Evolutionary conservation across 2,888 invertebrate species (phyloP).

Genomic region (Trilocha varians): DNA sequence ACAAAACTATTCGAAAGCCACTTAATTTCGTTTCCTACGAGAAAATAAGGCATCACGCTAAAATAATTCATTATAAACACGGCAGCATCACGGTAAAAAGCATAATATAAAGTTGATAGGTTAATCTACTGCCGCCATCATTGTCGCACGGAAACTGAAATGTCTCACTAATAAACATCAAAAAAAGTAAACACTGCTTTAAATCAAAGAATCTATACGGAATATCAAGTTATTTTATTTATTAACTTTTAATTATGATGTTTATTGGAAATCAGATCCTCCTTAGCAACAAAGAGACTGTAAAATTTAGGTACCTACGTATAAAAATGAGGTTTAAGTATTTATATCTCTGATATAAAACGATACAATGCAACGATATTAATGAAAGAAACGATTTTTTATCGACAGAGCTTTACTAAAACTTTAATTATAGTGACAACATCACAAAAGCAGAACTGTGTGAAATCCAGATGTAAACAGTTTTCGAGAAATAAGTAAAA

Average conservation of each 20-base stretch:
- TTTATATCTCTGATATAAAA: constrained; percentile 32
- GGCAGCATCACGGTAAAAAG: constrained; percentile 28
- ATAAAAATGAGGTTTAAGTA: constrained; percentile 61
- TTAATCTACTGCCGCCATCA: constrained; percentile 73
- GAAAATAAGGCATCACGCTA: constrained; percentile 46
- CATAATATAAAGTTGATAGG: constrained; percentile 65
- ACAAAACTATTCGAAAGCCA: constrained; percentile 50
- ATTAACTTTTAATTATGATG: background rate
- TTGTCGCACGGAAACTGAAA: constrained; percentile 68
- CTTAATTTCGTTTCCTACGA: constrained; percentile 48
- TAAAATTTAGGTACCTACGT: constrained; percentile 44
- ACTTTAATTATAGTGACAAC: constrained; percentile 63
- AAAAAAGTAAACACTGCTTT: constrained; percentile 67
- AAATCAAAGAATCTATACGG: constrained; percentile 23
- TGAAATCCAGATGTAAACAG: constrained; percentile 85
- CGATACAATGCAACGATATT: constrained; percentile 19
- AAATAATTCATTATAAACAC: constrained; percentile 29
- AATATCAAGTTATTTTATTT: constrained; percentile 12
- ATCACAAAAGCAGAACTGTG: constrained; percentile 73
- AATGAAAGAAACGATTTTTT: constrained; percentile 15
- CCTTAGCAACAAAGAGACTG: constrained; percentile 57
- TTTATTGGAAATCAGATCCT: constrained; percentile 18
- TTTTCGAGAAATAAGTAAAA: constrained; percentile 59
- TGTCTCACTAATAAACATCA: constrained; percentile 65
- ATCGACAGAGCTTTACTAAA: constrained; percentile 22